These are phyloP conservation scores for Oenanthe oenanthe DNA, from an alignment of 2,113 vertebrate genomes.

Conservation along the genomic window DNA sequence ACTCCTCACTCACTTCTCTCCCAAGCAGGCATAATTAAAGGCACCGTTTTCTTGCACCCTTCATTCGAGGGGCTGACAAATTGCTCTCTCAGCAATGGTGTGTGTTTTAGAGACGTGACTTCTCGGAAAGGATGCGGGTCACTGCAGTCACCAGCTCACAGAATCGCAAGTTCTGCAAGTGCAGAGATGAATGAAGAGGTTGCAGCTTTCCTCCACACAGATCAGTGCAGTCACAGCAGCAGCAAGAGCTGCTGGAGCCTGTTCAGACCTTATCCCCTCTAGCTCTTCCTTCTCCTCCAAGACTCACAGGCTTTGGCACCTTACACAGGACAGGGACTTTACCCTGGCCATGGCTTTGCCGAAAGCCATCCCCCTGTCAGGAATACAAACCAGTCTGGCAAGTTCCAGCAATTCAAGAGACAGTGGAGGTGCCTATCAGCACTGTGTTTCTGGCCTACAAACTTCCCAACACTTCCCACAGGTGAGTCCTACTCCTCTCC, in stretches of 20 bases:
- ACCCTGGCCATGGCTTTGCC: background rate
- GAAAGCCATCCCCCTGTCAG: background rate
- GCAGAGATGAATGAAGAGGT: background rate
- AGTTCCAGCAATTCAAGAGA: background rate
- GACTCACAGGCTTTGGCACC: background rate
- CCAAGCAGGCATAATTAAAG: background rate
- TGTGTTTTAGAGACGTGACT: background rate
- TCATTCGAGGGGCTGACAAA: background rate
- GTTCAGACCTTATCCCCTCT: background rate
- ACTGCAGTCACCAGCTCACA: rapidly evolving
- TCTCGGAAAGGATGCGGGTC: background rate
- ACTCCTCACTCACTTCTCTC: background rate
- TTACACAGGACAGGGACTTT: rapidly evolving
- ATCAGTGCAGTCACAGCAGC: background rate
- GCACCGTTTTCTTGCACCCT: background rate
- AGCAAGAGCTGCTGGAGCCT: background rate
- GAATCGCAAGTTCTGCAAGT: rapidly evolving
- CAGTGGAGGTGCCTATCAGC: background rate
- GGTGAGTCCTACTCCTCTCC: background rate
- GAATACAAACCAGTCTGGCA: background rate
- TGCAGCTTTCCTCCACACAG: background rate
- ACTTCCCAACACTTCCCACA: background rate
- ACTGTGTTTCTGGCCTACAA: background rate
- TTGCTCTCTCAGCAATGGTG: background rate
- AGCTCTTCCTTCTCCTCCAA: background rate